Conservation (phyloP, 2,888 invertebrate genomes). For the Lydus trimaculatus region DNA sequence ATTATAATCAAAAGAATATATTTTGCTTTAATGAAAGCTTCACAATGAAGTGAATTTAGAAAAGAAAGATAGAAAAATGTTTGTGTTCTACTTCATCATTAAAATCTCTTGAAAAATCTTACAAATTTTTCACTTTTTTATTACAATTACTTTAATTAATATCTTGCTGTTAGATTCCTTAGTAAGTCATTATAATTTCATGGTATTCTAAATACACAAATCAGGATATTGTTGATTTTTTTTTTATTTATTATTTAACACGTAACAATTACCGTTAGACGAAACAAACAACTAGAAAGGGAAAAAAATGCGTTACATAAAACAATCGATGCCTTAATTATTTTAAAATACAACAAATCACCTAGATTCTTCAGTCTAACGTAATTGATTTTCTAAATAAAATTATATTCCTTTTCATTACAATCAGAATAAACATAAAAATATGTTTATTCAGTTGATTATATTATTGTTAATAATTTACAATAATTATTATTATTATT, state of each 20-base stretch:
- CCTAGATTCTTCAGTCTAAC: not conserved
- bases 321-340: not conserved
- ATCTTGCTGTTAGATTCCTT: constrained; percentile 13
- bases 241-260: constrained; percentile 18
- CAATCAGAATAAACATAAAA: not conserved
- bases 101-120: not conserved
- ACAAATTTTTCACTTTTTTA: not conserved
- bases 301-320: not conserved
- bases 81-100: constrained; percentile 2
- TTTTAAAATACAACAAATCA: not conserved
- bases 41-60: too few species aligned
- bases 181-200: constrained; percentile 12
- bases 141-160: not conserved
- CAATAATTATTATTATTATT: not conserved
- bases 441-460: not conserved
- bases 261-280: constrained; percentile 11
- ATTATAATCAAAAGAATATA: not conserved
- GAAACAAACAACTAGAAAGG: not conserved
- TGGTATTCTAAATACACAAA: constrained; percentile 11
- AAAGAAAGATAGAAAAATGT: not conserved
- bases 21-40: too few species aligned
- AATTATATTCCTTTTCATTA: too few species aligned
- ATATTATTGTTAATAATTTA: not conserved
- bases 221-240: not conserved
- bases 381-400: not conserved